Evolutionary conservation across 1,140 invertebrate species (phyloP).

Genomic region (Drosophila baimaii): DNA sequence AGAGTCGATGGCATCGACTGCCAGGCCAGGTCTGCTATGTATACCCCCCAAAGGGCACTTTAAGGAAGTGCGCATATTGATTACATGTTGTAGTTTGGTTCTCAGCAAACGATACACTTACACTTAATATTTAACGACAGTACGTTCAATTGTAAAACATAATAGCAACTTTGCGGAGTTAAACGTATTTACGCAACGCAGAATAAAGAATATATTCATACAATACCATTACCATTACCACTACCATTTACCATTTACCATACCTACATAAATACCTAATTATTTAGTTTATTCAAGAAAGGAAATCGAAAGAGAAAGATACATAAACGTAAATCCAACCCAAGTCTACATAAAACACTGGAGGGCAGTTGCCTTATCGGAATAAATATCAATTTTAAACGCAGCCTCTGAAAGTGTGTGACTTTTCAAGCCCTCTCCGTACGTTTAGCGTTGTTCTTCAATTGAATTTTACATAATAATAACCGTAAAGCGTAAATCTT

Average conservation of each 20-base stretch:
- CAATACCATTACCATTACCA: slow-evolving; percentile 28
- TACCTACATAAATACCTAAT: slow-evolving; percentile 45
- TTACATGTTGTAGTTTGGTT: slow-evolving; percentile 77
- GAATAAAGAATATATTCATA: slow-evolving; percentile 50
- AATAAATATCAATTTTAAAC: slow-evolving; percentile 24
- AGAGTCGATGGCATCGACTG: slow-evolving; percentile 41
- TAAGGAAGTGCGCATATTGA: slow-evolving; percentile 64
- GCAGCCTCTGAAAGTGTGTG: slow-evolving; percentile 31
- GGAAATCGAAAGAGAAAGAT: not conserved
- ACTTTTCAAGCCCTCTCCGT: slow-evolving; percentile 53
- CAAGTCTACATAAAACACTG: slow-evolving; percentile 22
- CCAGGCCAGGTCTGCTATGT: slow-evolving; percentile 43
- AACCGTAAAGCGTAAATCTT: slow-evolving; percentile 41
- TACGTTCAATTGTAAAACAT: slow-evolving; percentile 43
- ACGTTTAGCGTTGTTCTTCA: slow-evolving; percentile 68
- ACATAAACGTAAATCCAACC: slow-evolving; percentile 19
- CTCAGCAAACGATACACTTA: slow-evolving; percentile 62
- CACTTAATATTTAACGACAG: slow-evolving; percentile 45
- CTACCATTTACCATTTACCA: slow-evolving; percentile 17
- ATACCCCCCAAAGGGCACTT: slow-evolving; percentile 69
- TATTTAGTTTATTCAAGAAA: slow-evolving; percentile 42
- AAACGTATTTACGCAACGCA: slow-evolving; percentile 53
- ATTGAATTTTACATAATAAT: slow-evolving; percentile 64
- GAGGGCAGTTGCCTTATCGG: slow-evolving; percentile 24
- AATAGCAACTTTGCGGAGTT: slow-evolving; percentile 47